Evolutionary conservation across 2,888 invertebrate genomes (phyloP).

Genomic region (Pterostichus niger): DNA sequence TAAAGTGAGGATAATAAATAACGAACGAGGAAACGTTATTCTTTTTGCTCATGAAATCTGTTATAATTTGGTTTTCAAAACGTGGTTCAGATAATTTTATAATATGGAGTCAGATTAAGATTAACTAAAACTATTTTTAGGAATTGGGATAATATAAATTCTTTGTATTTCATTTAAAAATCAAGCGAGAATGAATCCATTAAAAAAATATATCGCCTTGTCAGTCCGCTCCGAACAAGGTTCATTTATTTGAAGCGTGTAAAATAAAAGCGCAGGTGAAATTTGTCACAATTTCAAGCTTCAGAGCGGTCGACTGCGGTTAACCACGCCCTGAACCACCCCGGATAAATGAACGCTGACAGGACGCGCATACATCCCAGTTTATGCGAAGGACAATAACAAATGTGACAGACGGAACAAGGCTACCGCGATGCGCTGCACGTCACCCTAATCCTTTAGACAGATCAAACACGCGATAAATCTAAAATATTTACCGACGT

Average conservation of each 20-base stretch:
- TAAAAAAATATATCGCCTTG: not conserved
- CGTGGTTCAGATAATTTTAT: too few species aligned
- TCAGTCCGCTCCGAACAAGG: slow-evolving; percentile 5
- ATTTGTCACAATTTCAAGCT: slow-evolving; percentile 40
- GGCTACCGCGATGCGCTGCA: not conserved
- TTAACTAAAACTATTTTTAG: too few species aligned
- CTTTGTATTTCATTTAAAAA: not conserved
- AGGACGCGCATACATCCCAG: slow-evolving; percentile 34
- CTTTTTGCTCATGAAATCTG: too few species aligned
- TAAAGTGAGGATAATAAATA: too few species aligned
- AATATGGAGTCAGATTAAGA: too few species aligned
- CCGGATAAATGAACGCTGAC: slow-evolving; percentile 44
- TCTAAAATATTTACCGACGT: slow-evolving; percentile 31
- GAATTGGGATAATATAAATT: too few species aligned
- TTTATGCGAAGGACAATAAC: slow-evolving; percentile 51
- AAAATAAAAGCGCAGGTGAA: slow-evolving; percentile 37
- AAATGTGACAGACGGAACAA: slow-evolving; percentile 41
- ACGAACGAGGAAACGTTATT: too few species aligned
- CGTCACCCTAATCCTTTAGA: slow-evolving; percentile 17
- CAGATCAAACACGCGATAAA: slow-evolving; percentile 42
- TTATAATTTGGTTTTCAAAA: too few species aligned
- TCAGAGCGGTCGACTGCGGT: not conserved
- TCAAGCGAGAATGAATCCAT: not conserved
- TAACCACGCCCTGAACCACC: slow-evolving; percentile 30
- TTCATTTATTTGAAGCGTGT: slow-evolving; percentile 11